A percentile compares a stretch with the other conserved stretches of the same genome.
phyloP scores from a whole-genome alignment of 2,888 invertebrate species.

The Blera fallax region DNA sequence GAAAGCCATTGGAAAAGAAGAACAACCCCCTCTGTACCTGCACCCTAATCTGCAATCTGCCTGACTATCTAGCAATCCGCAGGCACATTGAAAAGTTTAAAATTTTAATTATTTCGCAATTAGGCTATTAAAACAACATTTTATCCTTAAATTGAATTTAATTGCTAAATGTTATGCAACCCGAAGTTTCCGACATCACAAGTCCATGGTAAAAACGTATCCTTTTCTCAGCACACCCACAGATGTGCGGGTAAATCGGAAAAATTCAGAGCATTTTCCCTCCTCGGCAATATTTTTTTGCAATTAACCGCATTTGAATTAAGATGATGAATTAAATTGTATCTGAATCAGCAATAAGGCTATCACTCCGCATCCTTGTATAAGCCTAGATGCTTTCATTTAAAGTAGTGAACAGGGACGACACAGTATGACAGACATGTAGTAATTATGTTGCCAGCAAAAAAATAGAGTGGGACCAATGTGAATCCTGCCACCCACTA shows the following conservation, averaged over 20 bases:
- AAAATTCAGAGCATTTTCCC: constrained; percentile 1
- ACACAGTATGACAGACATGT: constrained; percentile 33
- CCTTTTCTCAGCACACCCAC: constrained; percentile 10
- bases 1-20: neutral
- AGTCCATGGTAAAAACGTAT: constrained; percentile 1
- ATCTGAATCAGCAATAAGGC: constrained; percentile 40
- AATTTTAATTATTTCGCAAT: constrained; percentile 65
- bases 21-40: neutral
- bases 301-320: constrained; percentile 67
- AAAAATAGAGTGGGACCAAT: neutral
- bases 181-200: constrained; percentile 12
- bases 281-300: constrained; percentile 3
- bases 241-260: neutral
- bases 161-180: constrained; percentile 59
- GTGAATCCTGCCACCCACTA: constrained; percentile 2
- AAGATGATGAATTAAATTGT: constrained; percentile 51
- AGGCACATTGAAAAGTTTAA: constrained; percentile 13
- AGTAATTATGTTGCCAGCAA: constrained; percentile 37
- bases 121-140: constrained; percentile 69
- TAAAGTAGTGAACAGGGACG: neutral
- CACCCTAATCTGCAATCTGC: neutral
- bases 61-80: neutral
- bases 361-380: neutral
- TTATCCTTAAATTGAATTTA: constrained; percentile 67
- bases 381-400: neutral